Conservation (phyloP, 2,797 vertebrate species). For the Acipenser ruthenus region DNA sequence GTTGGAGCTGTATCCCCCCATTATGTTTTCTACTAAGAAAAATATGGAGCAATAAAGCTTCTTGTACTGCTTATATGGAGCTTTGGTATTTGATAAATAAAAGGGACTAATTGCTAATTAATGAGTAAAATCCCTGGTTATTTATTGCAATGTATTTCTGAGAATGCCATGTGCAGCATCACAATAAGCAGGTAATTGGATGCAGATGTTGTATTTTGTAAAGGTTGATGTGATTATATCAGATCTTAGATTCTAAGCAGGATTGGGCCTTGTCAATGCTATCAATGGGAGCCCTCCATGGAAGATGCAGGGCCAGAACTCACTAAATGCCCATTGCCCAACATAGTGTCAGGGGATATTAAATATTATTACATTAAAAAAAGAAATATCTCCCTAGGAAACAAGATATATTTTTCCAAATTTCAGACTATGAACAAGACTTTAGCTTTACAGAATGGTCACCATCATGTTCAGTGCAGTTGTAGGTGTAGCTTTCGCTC, state of each 20-base stretch:
- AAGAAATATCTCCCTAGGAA: no score
- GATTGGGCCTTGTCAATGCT: conserved; percentile 11
- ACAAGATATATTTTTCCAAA: no score
- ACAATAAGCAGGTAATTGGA: not conserved
- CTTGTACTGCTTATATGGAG: not conserved
- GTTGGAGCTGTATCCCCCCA: no score
- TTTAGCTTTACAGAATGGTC: no score
- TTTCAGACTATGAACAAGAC: no score
- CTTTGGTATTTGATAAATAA: not conserved
- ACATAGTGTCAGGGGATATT: no score
- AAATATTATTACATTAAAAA: no score
- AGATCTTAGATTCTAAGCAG: conserved; percentile 24
- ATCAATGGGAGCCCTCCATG: conserved; percentile 41
- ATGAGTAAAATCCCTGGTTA: conserved; percentile 3
- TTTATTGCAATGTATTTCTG: conserved; percentile 14
- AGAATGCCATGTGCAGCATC: not conserved
- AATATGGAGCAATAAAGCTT: not conserved
- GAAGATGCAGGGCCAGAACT: not conserved
- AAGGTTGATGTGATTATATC: not conserved
- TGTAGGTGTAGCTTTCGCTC: no score
- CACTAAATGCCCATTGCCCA: not conserved
- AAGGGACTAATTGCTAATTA: not conserved
- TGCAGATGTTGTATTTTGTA: not conserved
- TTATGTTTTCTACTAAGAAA: no score
- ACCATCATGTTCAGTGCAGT: no score